A percentile compares a stretch with the other conserved stretches of the same genome.
phyloP scores from a whole-genome alignment of 2,113 vertebrate genomes.

The Eidolon helvum region DNA sequence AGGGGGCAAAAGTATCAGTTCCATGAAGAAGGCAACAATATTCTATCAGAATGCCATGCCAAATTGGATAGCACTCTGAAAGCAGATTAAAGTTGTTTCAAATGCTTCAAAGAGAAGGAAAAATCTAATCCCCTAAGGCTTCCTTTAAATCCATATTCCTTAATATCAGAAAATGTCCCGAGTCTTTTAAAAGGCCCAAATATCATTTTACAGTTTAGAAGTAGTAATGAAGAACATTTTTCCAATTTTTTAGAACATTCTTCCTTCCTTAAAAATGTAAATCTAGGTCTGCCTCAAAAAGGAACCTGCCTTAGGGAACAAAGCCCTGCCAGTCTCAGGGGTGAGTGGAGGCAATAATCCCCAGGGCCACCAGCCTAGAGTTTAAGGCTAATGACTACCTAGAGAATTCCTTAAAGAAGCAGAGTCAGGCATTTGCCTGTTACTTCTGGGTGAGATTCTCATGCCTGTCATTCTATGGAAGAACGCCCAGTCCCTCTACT shows the following conservation, averaged over 20 bases:
- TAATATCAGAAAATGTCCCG: slow-evolving; percentile 63
- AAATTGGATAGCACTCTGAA: slow-evolving; percentile 19
- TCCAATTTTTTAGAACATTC: neutral
- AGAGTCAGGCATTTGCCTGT: slow-evolving; percentile 38
- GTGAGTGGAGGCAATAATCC: neutral
- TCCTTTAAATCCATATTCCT: slow-evolving; percentile 63
- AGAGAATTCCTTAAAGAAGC: slow-evolving; percentile 60
- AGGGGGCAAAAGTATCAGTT: slow-evolving; percentile 46
- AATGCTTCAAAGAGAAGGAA: slow-evolving; percentile 60
- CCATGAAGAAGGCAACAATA: neutral
- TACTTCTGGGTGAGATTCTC: slow-evolving; percentile 57
- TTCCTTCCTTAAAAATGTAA: neutral
- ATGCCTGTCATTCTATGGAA: slow-evolving; percentile 60
- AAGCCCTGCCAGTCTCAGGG: neutral
- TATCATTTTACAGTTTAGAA: slow-evolving; percentile 71
- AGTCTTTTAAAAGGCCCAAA: slow-evolving; percentile 58
- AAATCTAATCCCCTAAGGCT: slow-evolving; percentile 44
- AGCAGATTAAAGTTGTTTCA: slow-evolving; percentile 69
- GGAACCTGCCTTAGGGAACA: neutral
- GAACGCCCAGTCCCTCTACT: slow-evolving; percentile 66
- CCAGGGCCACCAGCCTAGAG: neutral
- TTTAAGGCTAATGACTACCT: slow-evolving; percentile 15
- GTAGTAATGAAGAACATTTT: slow-evolving; percentile 31
- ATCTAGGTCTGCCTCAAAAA: neutral
- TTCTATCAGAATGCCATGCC: neutral